Percentiles rank a stretch among this genome's conserved stretches.
phyloP scores from a whole-genome alignment of 2,888 invertebrate genomes.

The Acholoe squamosa region DNA sequence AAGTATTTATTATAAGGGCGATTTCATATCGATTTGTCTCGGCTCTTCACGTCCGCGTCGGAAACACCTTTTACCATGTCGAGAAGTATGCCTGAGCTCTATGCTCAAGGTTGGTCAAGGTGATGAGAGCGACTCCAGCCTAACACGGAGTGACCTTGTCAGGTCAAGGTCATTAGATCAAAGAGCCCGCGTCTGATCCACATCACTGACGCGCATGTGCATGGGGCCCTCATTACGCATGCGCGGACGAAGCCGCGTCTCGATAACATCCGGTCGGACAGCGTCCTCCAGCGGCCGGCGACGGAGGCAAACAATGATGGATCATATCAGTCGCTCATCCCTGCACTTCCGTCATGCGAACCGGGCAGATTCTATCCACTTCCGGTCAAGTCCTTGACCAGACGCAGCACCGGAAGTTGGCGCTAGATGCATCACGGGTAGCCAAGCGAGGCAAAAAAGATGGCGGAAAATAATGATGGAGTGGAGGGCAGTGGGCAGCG shows the following conservation, averaged over 20 bases:
- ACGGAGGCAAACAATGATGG: slow-evolving; percentile 47
- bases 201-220: slow-evolving; percentile 21
- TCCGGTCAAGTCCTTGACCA: slow-evolving; percentile 55
- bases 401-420: slow-evolving; percentile 26
- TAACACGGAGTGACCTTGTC: not conserved
- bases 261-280: slow-evolving; percentile 3
- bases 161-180: slow-evolving; percentile 51
- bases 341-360: slow-evolving; percentile 27
- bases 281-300: not conserved
- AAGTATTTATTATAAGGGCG: too few species aligned
- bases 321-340: slow-evolving; percentile 42
- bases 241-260: not conserved
- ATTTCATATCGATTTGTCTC: too few species aligned
- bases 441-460: not conserved
- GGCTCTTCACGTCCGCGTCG: too few species aligned
- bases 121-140: too few species aligned
- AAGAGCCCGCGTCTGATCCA: slow-evolving; percentile 13
- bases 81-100: too few species aligned
- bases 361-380: slow-evolving; percentile 29
- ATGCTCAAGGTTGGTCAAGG: too few species aligned
- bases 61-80: too few species aligned
- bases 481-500: not conserved
- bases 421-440: slow-evolving; percentile 48
- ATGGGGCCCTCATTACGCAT: slow-evolving; percentile 22
- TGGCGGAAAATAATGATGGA: slow-evolving; percentile 33